A percentile compares a stretch with the other conserved stretches of the same genome.
Conservation (phyloP, 2,797 vertebrate species). For the Sebastes ruberrimus region DNA sequence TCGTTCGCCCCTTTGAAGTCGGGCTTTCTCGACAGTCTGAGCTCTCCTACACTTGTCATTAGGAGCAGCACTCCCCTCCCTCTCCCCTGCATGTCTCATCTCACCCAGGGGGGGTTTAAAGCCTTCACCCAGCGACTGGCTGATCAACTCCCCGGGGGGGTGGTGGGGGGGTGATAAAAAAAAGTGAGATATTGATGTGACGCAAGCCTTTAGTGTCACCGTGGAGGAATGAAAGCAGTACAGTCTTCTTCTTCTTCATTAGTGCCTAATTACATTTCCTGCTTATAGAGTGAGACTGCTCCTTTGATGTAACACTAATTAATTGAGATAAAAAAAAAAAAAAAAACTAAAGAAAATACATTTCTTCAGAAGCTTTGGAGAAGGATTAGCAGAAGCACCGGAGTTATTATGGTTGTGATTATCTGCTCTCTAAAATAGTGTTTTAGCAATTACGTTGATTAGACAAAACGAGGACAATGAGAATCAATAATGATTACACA, state of each 20-base stretch:
- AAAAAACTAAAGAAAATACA: slow-evolving; percentile 27
- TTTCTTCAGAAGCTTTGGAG: slow-evolving; percentile 40
- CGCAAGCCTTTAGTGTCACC: slow-evolving; percentile 44
- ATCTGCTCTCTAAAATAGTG: slow-evolving; percentile 50
- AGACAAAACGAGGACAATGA: slow-evolving; percentile 52
- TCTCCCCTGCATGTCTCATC: slow-evolving; percentile 31
- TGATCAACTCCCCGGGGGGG: slow-evolving; percentile 38
- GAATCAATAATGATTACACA: slow-evolving; percentile 46
- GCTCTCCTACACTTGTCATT: slow-evolving; percentile 62
- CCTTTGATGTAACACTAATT: slow-evolving; percentile 71
- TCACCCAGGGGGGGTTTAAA: slow-evolving; percentile 36
- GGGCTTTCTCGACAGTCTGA: slow-evolving; percentile 46
- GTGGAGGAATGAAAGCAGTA: slow-evolving; percentile 40
- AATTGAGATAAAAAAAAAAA: slow-evolving; percentile 44
- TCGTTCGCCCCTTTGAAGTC: slow-evolving; percentile 65
- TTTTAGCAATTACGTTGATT: slow-evolving; percentile 59
- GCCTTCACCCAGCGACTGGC: slow-evolving; percentile 56
- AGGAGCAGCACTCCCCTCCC: slow-evolving; percentile 14
- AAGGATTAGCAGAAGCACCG: slow-evolving; percentile 49
- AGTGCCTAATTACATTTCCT: slow-evolving; percentile 69
- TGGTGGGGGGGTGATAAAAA: neutral
- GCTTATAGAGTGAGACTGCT: slow-evolving; percentile 54
- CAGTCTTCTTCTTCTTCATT: slow-evolving; percentile 67
- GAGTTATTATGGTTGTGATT: slow-evolving; percentile 52
- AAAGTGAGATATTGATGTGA: slow-evolving; percentile 54